Evolutionary conservation across 2,888 invertebrate species (phyloP).

Genomic region (Patella caerulea): DNA sequence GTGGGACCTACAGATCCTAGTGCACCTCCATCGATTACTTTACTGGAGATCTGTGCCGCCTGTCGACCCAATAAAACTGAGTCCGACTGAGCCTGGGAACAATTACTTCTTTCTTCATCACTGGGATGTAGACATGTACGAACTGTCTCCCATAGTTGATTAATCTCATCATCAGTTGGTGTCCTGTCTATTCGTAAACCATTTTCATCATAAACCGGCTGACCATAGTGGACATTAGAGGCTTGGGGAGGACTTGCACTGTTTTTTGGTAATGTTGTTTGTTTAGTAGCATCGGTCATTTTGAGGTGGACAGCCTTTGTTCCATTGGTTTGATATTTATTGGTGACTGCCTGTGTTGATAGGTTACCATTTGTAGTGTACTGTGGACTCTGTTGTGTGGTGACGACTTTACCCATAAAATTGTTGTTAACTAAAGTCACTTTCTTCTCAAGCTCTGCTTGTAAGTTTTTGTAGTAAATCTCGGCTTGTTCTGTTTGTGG

Average conservation of each 20-base stretch:
- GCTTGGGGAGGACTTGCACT: constrained; percentile 32
- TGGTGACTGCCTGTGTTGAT: not conserved
- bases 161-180: constrained; percentile 71
- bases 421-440: constrained; percentile 53
- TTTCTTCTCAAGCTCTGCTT: constrained; percentile 38
- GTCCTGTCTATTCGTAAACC: constrained; percentile 65
- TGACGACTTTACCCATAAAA: constrained; percentile 53
- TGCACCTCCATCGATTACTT: constrained; percentile 61
- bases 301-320: constrained; percentile 2
- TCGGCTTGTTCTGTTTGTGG: constrained; percentile 24
- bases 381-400: not conserved
- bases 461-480: not conserved
- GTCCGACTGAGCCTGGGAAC: constrained; percentile 19
- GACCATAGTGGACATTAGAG: constrained; percentile 33
- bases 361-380: not conserved
- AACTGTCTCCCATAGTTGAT: constrained; percentile 69
- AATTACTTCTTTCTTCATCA: constrained; percentile 14
- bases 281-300: constrained; percentile 18
- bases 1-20: constrained; percentile 38
- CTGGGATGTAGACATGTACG: constrained; percentile 59
- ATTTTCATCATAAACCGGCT: constrained; percentile 55
- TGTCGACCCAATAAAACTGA: constrained; percentile 37
- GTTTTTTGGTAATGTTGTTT: constrained; percentile 25
- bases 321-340: not conserved
- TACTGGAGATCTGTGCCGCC: constrained; percentile 55